Conservation (phyloP, 1,140 invertebrate species). For the Plutomurus gul region DNA sequence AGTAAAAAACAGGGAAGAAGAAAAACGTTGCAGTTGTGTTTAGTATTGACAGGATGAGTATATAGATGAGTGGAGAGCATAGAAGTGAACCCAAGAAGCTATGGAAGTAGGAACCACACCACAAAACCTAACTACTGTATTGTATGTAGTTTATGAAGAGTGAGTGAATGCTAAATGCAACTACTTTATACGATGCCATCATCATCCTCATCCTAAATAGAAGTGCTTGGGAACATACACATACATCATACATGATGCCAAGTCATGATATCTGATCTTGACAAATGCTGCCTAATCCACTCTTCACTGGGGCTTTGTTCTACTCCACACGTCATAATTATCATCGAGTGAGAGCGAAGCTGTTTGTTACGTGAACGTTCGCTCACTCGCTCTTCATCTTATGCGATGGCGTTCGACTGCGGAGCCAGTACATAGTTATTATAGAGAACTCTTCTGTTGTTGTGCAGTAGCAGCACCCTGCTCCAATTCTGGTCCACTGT, state of each 20-base stretch:
- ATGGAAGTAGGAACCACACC: too few species aligned
- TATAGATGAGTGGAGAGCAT: too few species aligned
- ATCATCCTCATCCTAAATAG: slow-evolving; percentile 7
- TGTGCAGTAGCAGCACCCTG: not conserved
- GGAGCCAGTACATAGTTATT: too few species aligned
- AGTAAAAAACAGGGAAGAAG: too few species aligned
- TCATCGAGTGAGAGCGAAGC: not conserved
- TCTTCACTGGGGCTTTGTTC: slow-evolving; percentile 12
- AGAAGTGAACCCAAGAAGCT: too few species aligned
- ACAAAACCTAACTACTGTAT: not conserved
- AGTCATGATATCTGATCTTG: slow-evolving; percentile 29
- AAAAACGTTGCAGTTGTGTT: too few species aligned
- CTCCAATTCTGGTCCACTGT: not conserved
- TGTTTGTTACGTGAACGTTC: not conserved
- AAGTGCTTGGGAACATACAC: not conserved
- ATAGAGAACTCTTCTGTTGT: not conserved
- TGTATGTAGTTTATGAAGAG: too few species aligned
- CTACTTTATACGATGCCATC: not conserved
- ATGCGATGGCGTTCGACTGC: too few species aligned
- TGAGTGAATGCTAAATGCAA: too few species aligned
- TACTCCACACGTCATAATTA: slow-evolving; percentile 29
- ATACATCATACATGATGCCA: slow-evolving; percentile 22
- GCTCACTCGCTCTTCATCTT: too few species aligned
- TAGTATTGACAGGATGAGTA: too few species aligned
- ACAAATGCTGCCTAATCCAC: slow-evolving; percentile 26